These are phyloP conservation scores for Gnatocerus cornutus DNA, from an alignment of 2,888 invertebrate species.

Conservation along the genomic window DNA sequence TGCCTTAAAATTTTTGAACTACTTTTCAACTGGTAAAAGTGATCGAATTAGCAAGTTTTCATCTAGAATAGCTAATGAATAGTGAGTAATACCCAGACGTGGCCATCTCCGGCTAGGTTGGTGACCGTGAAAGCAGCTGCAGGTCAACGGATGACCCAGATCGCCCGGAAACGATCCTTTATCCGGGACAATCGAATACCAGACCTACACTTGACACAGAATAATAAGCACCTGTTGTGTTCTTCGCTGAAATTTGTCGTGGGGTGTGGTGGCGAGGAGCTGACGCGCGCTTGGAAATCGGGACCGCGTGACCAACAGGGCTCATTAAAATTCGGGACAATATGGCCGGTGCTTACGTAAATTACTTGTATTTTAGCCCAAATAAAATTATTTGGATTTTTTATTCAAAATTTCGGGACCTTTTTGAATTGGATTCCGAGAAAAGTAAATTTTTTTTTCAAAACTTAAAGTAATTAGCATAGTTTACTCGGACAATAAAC, in stretches of 20 bases:
- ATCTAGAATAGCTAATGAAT: slow-evolving; percentile 31
- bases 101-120: slow-evolving; percentile 58
- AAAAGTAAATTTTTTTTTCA: too few relatives aligned
- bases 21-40: slow-evolving; percentile 38
- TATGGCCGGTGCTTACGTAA: too few relatives aligned
- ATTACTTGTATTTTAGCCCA: too few relatives aligned
- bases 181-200: slow-evolving; percentile 57
- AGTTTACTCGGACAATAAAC: too few relatives aligned
- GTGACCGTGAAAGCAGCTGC: slow-evolving; percentile 64
- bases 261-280: slow-evolving; percentile 1
- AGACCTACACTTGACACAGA: slow-evolving; percentile 59
- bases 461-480: too few relatives aligned
- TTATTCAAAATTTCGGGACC: too few relatives aligned
- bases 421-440: too few relatives aligned
- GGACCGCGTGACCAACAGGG: too few relatives aligned
- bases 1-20: slow-evolving; percentile 42
- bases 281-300: too few relatives aligned
- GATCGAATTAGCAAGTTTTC: slow-evolving; percentile 38
- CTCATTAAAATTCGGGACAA: too few relatives aligned
- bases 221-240: slow-evolving; percentile 53
- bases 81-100: slow-evolving; percentile 41
- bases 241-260: slow-evolving; percentile 20
- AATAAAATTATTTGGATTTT: too few relatives aligned
- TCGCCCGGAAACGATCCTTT: slow-evolving; percentile 56
- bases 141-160: slow-evolving; percentile 65